Evolutionary conservation across 1,140 invertebrate genomes (phyloP).

Genomic region (Drosophila leontia): DNA sequence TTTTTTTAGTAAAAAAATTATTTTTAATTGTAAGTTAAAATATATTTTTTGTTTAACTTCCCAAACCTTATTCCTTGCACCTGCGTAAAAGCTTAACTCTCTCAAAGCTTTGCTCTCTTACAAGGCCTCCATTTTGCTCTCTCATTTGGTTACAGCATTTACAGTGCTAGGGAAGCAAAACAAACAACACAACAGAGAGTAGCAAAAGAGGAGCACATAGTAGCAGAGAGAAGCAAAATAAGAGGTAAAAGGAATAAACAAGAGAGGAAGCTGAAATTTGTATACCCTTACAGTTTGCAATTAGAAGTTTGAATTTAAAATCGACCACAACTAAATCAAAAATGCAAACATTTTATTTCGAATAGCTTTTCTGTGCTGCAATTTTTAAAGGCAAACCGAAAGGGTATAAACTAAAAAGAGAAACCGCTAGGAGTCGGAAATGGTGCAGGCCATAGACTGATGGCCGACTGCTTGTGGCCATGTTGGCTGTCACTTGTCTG

Average conservation of each 20-base stretch:
- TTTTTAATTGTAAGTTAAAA: background rate
- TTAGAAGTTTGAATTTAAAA: background rate
- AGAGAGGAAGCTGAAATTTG: background rate
- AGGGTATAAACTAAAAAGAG: background rate
- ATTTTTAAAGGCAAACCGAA: too few species aligned
- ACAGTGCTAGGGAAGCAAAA: constrained; percentile 21
- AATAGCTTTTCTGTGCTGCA: too few species aligned
- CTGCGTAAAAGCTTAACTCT: constrained; percentile 13
- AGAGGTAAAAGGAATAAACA: background rate
- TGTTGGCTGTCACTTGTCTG: constrained; percentile 23
- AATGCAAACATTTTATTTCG: too few species aligned
- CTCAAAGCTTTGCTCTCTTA: constrained; percentile 4
- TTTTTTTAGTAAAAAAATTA: background rate
- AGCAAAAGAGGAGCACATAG: background rate
- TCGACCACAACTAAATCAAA: too few species aligned
- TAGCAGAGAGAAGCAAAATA: background rate
- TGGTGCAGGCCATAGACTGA: constrained; percentile 39
- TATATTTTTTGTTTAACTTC: background rate
- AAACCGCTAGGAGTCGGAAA: constrained; percentile 45
- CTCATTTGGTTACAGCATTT: constrained; percentile 11
- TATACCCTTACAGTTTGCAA: background rate
- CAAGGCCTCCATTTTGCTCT: constrained; percentile 2
- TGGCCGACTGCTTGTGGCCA: constrained; percentile 38
- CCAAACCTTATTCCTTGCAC: background rate
- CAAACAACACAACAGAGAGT: constrained; percentile 30